These are phyloP conservation scores for Pollenia amentaria DNA, from an alignment of 2,888 invertebrate species.

Conservation along the genomic window DNA sequence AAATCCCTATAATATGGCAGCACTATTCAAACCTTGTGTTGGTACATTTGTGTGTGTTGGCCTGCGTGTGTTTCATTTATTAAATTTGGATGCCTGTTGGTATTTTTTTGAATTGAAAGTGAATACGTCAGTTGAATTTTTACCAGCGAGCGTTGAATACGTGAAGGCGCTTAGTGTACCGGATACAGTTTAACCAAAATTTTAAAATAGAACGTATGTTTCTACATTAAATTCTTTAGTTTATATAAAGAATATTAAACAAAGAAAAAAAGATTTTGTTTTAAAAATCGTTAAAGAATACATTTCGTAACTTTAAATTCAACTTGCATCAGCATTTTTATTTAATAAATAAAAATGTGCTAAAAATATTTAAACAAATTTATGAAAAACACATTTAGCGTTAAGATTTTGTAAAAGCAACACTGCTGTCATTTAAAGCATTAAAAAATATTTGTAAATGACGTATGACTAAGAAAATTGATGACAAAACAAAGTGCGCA, in stretches of 20 bases:
- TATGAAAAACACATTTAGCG: not conserved
- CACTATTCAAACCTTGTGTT: not conserved
- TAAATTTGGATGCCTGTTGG: conserved; percentile 24
- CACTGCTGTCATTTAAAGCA: conserved; percentile 39
- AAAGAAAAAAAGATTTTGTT: conserved; percentile 76
- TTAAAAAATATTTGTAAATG: conserved; percentile 14
- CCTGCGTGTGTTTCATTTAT: not conserved
- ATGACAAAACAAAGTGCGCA: conserved; percentile 73
- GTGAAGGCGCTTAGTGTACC: not conserved
- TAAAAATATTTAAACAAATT: conserved; percentile 21
- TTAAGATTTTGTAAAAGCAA: conserved; percentile 57
- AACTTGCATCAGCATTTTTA: conserved; percentile 75
- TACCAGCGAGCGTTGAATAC: conserved; percentile 47
- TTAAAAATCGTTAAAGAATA: conserved; percentile 78
- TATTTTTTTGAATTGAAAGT: conserved; percentile 12
- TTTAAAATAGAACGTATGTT: conserved; percentile 42
- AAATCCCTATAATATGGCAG: conserved; percentile 42
- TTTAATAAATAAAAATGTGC: conserved; percentile 48
- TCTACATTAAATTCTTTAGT: conserved; percentile 21
- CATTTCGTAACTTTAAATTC: conserved; percentile 77
- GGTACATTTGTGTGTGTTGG: not conserved
- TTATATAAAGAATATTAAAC: conserved; percentile 61
- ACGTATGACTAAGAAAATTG: conserved; percentile 52
- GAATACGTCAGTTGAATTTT: conserved; percentile 59
- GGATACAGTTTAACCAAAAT: not conserved